A percentile compares a stretch with the other conserved stretches of the same genome.
Evolutionary conservation across 2,797 vertebrate genomes (phyloP).

Genomic region (Pelodytes ibericus): DNA sequence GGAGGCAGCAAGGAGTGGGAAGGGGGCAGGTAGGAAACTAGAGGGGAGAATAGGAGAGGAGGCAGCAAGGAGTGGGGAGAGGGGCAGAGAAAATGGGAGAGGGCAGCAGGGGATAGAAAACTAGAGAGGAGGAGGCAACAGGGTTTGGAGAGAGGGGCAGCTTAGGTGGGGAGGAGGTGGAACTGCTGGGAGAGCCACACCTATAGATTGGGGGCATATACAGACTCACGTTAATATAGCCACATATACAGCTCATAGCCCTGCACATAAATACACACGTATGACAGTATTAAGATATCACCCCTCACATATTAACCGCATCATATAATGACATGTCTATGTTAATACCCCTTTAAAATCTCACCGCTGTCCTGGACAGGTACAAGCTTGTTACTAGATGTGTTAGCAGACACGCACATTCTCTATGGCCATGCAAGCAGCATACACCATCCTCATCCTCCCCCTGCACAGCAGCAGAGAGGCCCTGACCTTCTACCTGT

Average conservation of each 20-base stretch:
- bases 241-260: conserved; percentile 1
- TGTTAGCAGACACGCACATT: conserved; percentile 16
- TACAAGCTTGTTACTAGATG: not conserved
- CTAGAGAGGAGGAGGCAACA: conserved; percentile 1
- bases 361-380: not conserved
- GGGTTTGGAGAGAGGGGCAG: conserved; percentile 10
- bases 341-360: not conserved
- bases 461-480: conserved; percentile 77
- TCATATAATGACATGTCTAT: not conserved
- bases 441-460: conserved; percentile 80
- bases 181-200: conserved; percentile 34
- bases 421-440: conserved; percentile 72
- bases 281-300: not conserved
- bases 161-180: conserved; percentile 41
- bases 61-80: conserved; percentile 17
- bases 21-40: conserved; percentile 51
- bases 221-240: conserved; percentile 18
- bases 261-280: not conserved
- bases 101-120: not conserved
- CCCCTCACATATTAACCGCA: not conserved
- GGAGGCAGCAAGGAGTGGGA: conserved; percentile 7
- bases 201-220: conserved; percentile 7
- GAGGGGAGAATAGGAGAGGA: no score
- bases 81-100: not conserved
- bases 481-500: conserved; percentile 76